phyloP scores from a whole-genome alignment of 2,888 invertebrate species.

The Lepidochrysops patricia region DNA sequence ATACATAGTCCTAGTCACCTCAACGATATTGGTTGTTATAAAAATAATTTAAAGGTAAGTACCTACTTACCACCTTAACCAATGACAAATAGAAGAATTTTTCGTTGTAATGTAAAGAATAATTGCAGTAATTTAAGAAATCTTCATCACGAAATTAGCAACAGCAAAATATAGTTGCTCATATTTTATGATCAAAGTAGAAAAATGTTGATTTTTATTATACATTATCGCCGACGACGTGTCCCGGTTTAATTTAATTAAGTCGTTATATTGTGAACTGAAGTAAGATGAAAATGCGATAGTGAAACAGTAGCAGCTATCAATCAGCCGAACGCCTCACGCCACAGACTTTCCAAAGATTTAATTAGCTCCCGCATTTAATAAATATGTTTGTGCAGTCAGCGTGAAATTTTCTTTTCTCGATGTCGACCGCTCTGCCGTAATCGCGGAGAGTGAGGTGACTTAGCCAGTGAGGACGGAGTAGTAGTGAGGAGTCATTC shows the following conservation, averaged over 20 bases:
- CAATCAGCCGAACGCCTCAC: constrained; percentile 36
- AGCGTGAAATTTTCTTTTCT: constrained; percentile 72
- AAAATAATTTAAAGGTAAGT: no score
- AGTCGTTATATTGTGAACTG: constrained; percentile 41
- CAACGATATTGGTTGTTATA: no score
- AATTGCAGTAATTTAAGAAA: background rate
- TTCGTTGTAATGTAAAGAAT: background rate
- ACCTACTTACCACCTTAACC: background rate
- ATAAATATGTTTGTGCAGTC: constrained; percentile 65
- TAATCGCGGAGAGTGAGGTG: constrained; percentile 47
- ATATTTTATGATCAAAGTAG: background rate
- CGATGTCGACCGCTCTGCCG: constrained; percentile 35
- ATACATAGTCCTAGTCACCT: no score
- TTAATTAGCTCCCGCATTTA: constrained; percentile 66
- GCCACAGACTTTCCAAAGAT: constrained; percentile 63
- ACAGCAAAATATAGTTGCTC: background rate
- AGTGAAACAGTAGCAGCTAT: constrained; percentile 32
- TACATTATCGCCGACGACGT: background rate
- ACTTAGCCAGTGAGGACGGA: constrained; percentile 38
- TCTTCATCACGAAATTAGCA: background rate
- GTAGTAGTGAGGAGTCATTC: background rate
- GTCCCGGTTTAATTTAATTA: constrained; percentile 32
- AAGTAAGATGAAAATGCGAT: constrained; percentile 64
- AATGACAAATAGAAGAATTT: background rate
- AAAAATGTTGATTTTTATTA: background rate